Evolutionary conservation across 1,140 invertebrate species (phyloP), one percentile per base, ranked within the genome.

Genomic region (Octopus sinensis): DNA sequence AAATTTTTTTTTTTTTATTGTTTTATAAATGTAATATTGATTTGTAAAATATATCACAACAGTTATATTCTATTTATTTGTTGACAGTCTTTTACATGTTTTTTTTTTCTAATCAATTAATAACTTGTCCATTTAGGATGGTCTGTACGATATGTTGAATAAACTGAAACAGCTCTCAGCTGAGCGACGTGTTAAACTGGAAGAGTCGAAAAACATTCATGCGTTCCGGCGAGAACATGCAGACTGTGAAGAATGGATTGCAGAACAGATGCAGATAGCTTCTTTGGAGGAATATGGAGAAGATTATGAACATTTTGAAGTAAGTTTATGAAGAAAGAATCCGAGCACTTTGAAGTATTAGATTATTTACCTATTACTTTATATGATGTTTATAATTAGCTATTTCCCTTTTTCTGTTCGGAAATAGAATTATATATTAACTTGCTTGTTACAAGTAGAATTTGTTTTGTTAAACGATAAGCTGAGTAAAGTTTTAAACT

Each of bases 251-350:
- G 93, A 94, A 85, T 99, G 97, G 97, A 98, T 99, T 54, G 94
- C 94, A 83, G 96, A 98, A 88, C 96, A 99, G 89, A 94, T 96
- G 90, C 94, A 95, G 84, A 94, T 94, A 0, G 97, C 97, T 7
- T 94, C 94, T 4, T 96, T 95, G 56, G 97, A 99, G 88, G 98
- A 99, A 89, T 99, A 97, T 90, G 97, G 97, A 6, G 95, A 96
- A 89, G 97, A 99, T 92, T 98, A 97, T 89, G 98, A 99, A 90
- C 97, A 99, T 92, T 90, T 98, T 53, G 91, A 97, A 91, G 94
- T 96, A 88, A 90, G 90, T 90, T 81, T 71, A 52, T 75, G 80
- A 23, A 23, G 23, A 23, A 23, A 43, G 30, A 43, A 43, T 43
- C 30, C 3, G 30, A 43, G 30, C 30, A 43, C 30, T 43, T 43